A percentile compares a stretch with the other conserved stretches of the same genome.
phyloP scores from a whole-genome alignment of 1,140 invertebrate genomes.

The Zaprionus taronus region DNA sequence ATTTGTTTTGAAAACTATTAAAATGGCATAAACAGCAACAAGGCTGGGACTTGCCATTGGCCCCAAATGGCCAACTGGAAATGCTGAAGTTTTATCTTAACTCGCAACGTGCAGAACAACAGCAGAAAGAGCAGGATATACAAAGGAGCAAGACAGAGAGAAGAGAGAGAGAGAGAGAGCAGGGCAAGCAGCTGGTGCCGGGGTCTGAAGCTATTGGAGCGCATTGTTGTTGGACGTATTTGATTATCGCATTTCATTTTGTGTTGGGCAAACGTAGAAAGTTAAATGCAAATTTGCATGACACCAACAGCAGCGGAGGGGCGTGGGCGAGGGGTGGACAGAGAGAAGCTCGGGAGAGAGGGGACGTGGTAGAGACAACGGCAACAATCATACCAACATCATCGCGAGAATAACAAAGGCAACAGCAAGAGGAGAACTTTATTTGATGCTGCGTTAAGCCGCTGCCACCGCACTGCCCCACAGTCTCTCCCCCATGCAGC shows the following conservation, averaged over 20 bases:
- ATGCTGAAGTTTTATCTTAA: slow-evolving; percentile 74
- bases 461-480: not conserved
- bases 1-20: slow-evolving; percentile 80
- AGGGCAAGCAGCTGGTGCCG: slow-evolving; percentile 23
- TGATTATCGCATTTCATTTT: slow-evolving; percentile 82
- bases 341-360: not conserved
- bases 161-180: not conserved
- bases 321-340: not conserved
- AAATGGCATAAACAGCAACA: slow-evolving; percentile 77
- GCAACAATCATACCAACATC: slow-evolving; percentile 79
- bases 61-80: slow-evolving; percentile 56
- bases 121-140: not conserved
- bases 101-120: slow-evolving; percentile 31
- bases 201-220: slow-evolving; percentile 47
- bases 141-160: not conserved
- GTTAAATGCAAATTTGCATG: slow-evolving; percentile 81
- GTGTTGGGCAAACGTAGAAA: slow-evolving; percentile 78
- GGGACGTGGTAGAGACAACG: slow-evolving; percentile 23
- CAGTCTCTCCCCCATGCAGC: not conserved
- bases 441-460: slow-evolving; percentile 67
- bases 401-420: slow-evolving; percentile 71
- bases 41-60: slow-evolving; percentile 40
- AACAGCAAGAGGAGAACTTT: slow-evolving; percentile 49
- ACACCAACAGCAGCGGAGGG: slow-evolving; percentile 60
- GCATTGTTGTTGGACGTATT: slow-evolving; percentile 79